Base-by-base conservation (phyloP, 1,140 invertebrate species). In the Hycleus phaleratus region DNA sequence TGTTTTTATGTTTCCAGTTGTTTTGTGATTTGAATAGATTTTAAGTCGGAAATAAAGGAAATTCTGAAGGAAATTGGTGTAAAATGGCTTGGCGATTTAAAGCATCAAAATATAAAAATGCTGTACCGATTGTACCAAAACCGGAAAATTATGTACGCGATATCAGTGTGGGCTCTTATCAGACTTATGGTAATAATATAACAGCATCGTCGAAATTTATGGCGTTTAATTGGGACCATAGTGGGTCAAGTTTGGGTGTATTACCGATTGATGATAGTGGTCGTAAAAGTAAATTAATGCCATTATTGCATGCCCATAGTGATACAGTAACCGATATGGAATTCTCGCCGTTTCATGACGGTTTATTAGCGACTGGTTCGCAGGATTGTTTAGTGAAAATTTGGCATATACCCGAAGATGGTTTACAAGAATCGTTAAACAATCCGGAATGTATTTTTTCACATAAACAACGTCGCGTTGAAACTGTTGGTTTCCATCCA, bases 101-200 rank as follows among this genome's bases (percentile, higher is more conserved):
- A 82, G 90, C 90, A 71, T 95, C 93, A 52, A 96, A 97, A 74
- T 97, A 93, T 75, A 95, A 95, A 83, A 96, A 97, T 89, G 90
- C 93, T 57, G 86, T 90, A 61, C 91, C 93, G 25, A 93, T 94
- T 71, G 86, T 93, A 62, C 91, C 91, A 7, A 95, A 93, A 73
- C 87, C 88, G 58, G 93, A 95, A 78, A 86, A 88, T 58, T 93
- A 90, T 75, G 87, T 97, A 62, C 79, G 88, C 61, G 92, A 95
- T 71, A 85, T 97, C 56, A 87, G 85, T 68, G 88, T 95, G 47
- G 91, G 91, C 3, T 91, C 90, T 24, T 90, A 93, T 75, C 89
- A 92, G 69, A 93, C 90, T 18, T 93, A 91, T 80, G 93, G 93
- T 49, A 95, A 95, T 73, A 93, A 93, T 71, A 94, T 97, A 69